Evolutionary conservation across 2,797 vertebrate genomes (phyloP).

Genomic region (Luscinia luscinia): DNA sequence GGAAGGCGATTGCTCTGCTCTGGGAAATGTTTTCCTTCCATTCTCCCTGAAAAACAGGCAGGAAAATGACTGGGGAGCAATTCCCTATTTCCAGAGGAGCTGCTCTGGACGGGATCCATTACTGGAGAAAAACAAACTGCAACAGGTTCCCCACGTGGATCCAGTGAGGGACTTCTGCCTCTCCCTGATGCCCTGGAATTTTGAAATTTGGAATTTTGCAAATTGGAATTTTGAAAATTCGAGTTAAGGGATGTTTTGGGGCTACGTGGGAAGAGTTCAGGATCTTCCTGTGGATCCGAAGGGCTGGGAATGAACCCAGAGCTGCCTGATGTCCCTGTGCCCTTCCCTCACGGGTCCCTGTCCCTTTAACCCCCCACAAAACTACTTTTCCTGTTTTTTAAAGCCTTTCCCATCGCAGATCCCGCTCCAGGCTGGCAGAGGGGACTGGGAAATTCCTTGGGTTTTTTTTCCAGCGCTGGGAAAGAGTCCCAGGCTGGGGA

Average conservation of each 20-base stretch:
- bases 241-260: not conserved
- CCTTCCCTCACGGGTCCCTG: rapidly evolving
- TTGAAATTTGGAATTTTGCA: no score
- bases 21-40: not conserved
- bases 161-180: not conserved
- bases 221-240: not conserved
- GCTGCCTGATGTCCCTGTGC: not conserved
- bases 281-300: not conserved
- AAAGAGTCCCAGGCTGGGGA: not conserved
- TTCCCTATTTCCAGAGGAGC: not conserved
- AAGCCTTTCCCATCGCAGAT: not conserved
- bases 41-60: not conserved
- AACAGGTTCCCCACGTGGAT: rapidly evolving
- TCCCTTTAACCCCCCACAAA: not conserved
- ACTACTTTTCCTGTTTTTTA: not conserved
- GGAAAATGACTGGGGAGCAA: not conserved
- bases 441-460: constrained; percentile 12
- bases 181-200: not conserved
- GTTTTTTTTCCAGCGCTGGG: rapidly evolving
- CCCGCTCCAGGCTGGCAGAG: not conserved
- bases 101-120: rapidly evolving
- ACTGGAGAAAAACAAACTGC: rapidly evolving
- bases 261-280: not conserved
- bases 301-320: not conserved
- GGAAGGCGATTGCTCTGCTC: not conserved